These are phyloP conservation scores for Tangara arthus DNA, from an alignment of 2,797 vertebrate genomes.

Conservation along the genomic window DNA sequence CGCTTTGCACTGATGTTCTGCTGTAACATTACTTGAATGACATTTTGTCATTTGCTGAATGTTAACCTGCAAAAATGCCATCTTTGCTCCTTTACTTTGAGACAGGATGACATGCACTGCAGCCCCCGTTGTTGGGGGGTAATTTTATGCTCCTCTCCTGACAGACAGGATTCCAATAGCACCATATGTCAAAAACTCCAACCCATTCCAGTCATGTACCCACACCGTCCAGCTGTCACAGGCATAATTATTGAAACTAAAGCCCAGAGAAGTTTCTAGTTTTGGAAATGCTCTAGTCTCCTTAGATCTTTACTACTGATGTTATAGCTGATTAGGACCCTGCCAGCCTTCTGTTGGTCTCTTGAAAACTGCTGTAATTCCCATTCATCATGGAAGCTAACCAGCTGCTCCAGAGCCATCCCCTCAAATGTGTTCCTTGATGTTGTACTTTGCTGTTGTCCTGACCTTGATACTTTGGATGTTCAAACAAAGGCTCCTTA, in stretches of 20 bases:
- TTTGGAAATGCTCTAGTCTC: constrained; percentile 72
- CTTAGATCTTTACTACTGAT: constrained; percentile 78
- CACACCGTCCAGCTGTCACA: constrained; percentile 73
- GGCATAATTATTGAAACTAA: constrained; percentile 70
- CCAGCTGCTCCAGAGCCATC: constrained; percentile 73
- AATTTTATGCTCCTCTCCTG: constrained; percentile 50
- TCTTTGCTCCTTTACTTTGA: constrained; percentile 12
- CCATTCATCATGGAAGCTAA: constrained; percentile 75
- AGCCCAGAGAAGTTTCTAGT: constrained; percentile 61
- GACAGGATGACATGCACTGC: neutral
- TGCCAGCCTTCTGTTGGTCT: constrained; percentile 78
- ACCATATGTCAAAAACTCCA: constrained; percentile 70
- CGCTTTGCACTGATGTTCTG: neutral
- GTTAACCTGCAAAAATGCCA: constrained; percentile 36
- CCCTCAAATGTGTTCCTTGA: constrained; percentile 45
- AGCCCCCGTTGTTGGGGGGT: constrained; percentile 28
- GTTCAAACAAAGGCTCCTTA: constrained; percentile 44
- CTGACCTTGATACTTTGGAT: constrained; percentile 67
- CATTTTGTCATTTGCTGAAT: constrained; percentile 33
- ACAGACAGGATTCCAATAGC: constrained; percentile 59
- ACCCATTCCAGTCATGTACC: constrained; percentile 75
- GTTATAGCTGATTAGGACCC: constrained; percentile 78
- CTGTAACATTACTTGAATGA: neutral
- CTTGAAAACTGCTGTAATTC: constrained; percentile 76
- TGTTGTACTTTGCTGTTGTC: constrained; percentile 26